Evolutionary conservation across 2,888 invertebrate genomes (phyloP), one percentile per base, ranked within the genome.

Genomic region (Halictus quadricinctus): DNA sequence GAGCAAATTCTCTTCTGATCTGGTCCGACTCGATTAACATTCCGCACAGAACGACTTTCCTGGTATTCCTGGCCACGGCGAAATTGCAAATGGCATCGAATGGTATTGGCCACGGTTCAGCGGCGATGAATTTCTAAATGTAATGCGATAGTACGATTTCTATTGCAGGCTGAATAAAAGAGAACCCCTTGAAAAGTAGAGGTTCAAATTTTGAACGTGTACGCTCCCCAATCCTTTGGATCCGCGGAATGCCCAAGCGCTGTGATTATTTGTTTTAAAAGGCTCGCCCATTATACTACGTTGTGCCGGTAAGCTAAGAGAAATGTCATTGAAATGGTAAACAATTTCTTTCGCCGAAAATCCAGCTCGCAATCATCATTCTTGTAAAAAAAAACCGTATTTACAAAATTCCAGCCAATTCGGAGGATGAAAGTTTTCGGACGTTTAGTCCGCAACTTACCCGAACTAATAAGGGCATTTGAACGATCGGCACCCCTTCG

Each of bases 381-480:
- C 18, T 50, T 21, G 50, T 50, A 50, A 21, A 43, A 8, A 43
- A 21, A 21, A 54, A 54, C 8, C 21, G 36, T 7, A 50, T 50
- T 54, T 54, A 50, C 18, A 0, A 50, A 18, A 50, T 50, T 21
- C 18, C 50, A 21, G 18, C 18, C 21, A 50, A 50, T 50, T 50
- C 18, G 50, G 7, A 21, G 50, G 7, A 18, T 50, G 50, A 2
- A 7, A 7, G 0, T 50, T 50, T 50, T 50, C 21, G 50, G 50
- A 50, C 50, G 21, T 54, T 54, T 21, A 21, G 21, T 21, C 21
- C 21, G 54, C 2, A 25, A 25, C 54, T 72, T 92, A 96, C 96
- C 95, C 96, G 95, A 5, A 97, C 96, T 1, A 96, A 93, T 92
- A 97, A 95, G 0, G 97, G 97, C 25, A 97, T 94, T 0, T 96